phyloP scores from a whole-genome alignment of 1,140 invertebrate genomes.

The Drosophila bocki region DNA sequence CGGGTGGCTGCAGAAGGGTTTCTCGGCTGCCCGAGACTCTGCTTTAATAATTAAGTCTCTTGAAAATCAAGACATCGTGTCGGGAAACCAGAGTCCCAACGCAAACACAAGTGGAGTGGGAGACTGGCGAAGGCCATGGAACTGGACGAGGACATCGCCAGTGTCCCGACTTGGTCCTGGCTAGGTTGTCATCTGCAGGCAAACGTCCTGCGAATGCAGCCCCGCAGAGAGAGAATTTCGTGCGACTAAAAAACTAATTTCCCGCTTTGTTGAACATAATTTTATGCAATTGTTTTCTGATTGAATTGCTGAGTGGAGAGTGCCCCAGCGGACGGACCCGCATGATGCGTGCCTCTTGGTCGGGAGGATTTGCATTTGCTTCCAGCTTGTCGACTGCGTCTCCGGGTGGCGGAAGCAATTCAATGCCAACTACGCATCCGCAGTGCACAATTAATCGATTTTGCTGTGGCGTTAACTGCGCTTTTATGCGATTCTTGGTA shows the following conservation, averaged over 20 bases:
- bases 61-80: constrained; percentile 43
- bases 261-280: constrained; percentile 74
- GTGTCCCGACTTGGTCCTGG: background rate
- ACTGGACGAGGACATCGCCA: constrained; percentile 8
- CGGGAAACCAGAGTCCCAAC: constrained; percentile 6
- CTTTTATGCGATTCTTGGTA: constrained; percentile 20
- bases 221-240: constrained; percentile 2
- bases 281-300: constrained; percentile 78
- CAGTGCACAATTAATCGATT: constrained; percentile 25
- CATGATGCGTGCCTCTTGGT: constrained; percentile 22
- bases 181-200: constrained; percentile 14
- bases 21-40: constrained; percentile 3
- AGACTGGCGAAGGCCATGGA: background rate
- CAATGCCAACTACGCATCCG: constrained; percentile 11
- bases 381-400: background rate
- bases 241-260: constrained; percentile 77
- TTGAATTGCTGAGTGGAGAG: constrained; percentile 57
- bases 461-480: constrained; percentile 1
- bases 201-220: constrained; percentile 21
- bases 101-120: constrained; percentile 11
- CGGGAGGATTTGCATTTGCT: constrained; percentile 27
- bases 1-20: constrained; percentile 46
- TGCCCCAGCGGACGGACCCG: constrained; percentile 6
- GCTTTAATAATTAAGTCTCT: constrained; percentile 53
- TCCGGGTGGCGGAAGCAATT: constrained; percentile 25